Conservation (phyloP, 2,888 invertebrate genomes). For the Tetrapedia diversipes region DNA sequence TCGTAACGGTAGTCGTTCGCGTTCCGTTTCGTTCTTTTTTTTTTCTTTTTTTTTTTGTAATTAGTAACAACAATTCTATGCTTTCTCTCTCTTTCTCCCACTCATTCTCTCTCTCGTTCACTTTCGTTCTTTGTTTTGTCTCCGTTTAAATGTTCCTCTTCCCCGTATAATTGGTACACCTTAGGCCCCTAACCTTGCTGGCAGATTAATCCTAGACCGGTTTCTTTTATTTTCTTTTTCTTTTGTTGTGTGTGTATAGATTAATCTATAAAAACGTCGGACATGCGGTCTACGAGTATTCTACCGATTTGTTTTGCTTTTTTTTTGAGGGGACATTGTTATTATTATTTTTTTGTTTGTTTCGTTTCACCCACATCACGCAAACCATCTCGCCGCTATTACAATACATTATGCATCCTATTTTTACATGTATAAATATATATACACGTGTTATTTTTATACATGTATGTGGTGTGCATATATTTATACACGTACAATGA, state of each 20-base stretch:
- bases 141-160: background rate
- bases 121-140: background rate
- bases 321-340: no score
- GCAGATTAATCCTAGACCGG: slow-evolving; percentile 71
- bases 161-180: slow-evolving; percentile 51
- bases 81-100: background rate
- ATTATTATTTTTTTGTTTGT: slow-evolving; percentile 27
- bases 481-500: slow-evolving; percentile 8
- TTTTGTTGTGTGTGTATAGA: slow-evolving; percentile 65
- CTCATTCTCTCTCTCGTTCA: background rate
- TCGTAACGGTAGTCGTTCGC: background rate
- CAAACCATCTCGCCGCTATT: slow-evolving; percentile 50
- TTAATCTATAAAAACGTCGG: slow-evolving; percentile 70
- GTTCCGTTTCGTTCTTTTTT: slow-evolving; percentile 3
- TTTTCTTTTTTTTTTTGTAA: background rate
- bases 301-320: slow-evolving; percentile 52
- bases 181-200: slow-evolving; percentile 63
- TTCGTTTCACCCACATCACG: slow-evolving; percentile 45
- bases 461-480: no score
- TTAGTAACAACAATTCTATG: slow-evolving; percentile 7
- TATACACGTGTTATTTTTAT: no score
- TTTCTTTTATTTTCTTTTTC: no score
- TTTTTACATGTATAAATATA: no score
- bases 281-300: slow-evolving; percentile 68
- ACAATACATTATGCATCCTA: no score